These are phyloP conservation scores for Coelopa frigida DNA, from an alignment of 1,140 invertebrate genomes.

Conservation along the genomic window DNA sequence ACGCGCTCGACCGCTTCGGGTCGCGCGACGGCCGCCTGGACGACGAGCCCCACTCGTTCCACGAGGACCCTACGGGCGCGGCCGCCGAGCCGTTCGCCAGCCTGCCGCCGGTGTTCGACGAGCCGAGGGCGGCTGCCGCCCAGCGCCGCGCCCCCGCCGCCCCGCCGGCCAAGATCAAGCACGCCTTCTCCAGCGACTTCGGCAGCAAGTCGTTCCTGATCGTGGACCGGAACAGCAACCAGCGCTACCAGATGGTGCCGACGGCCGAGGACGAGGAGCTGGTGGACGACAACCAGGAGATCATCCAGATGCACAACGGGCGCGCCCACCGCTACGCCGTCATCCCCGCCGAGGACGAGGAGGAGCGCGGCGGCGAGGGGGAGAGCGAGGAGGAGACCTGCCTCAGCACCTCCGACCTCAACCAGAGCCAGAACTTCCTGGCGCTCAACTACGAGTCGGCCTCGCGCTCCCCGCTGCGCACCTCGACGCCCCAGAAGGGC, in stretches of 20 bases:
- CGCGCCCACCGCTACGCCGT: conserved; percentile 54
- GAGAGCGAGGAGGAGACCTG: conserved; percentile 36
- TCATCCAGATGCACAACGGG: conserved; percentile 55
- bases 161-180: conserved; percentile 30
- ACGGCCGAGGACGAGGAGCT: conserved; percentile 52
- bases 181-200: conserved; percentile 49
- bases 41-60: conserved; percentile 37
- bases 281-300: conserved; percentile 49
- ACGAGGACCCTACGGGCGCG: conserved; percentile 28
- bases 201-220: conserved; percentile 52
- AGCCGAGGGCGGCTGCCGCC: conserved; percentile 13
- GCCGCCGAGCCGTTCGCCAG: conserved; percentile 33
- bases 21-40: conserved; percentile 23
- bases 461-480: conserved; percentile 18
- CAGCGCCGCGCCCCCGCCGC: conserved; percentile 13
- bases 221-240: conserved; percentile 50
- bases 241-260: conserved; percentile 52
- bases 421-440: conserved; percentile 21
- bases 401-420: conserved; percentile 32
- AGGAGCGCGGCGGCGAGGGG: conserved; percentile 28
- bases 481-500: conserved; percentile 32
- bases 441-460: conserved; percentile 1
- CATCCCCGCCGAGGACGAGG: conserved; percentile 48
- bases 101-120: conserved; percentile 26
- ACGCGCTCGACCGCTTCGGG: conserved; percentile 31